Evolutionary conservation across 2,888 invertebrate genomes (phyloP).

Genomic region (Zaprionus bogoriensis): DNA sequence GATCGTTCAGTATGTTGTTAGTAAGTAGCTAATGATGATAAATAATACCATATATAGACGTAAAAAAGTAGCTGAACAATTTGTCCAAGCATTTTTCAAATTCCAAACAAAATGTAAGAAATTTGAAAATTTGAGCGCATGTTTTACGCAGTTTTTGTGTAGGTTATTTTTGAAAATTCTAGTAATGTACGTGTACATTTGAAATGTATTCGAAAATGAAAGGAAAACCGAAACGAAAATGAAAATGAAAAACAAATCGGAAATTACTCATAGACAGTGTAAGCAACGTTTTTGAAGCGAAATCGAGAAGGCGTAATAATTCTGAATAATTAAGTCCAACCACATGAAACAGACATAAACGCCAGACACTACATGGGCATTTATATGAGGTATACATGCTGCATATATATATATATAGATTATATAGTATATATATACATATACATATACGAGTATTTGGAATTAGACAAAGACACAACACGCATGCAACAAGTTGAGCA

Average conservation of each 20-base stretch:
- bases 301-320: conserved; percentile 30
- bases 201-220: conserved; percentile 55
- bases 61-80: conserved; percentile 41
- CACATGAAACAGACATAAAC: conserved; percentile 24
- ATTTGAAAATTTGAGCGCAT: conserved; percentile 21
- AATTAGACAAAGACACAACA: conserved; percentile 32
- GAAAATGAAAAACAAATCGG: neutral
- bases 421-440: conserved; percentile 27
- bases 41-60: conserved; percentile 15
- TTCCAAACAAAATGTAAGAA: neutral
- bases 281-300: conserved; percentile 32
- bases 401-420: conserved; percentile 23
- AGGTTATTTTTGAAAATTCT: conserved; percentile 46
- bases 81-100: conserved; percentile 39
- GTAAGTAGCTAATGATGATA: conserved; percentile 30
- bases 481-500: conserved; percentile 69
- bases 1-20: conserved; percentile 38
- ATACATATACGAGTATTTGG: conserved; percentile 10
- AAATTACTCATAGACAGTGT: conserved; percentile 20
- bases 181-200: conserved; percentile 50
- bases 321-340: conserved; percentile 45
- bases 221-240: neutral
- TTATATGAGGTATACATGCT: conserved; percentile 50
- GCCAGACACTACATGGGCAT: conserved; percentile 57
- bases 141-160: conserved; percentile 31